Conservation (phyloP, 2,797 vertebrate species). For the Gymnopithys bicolor region DNA sequence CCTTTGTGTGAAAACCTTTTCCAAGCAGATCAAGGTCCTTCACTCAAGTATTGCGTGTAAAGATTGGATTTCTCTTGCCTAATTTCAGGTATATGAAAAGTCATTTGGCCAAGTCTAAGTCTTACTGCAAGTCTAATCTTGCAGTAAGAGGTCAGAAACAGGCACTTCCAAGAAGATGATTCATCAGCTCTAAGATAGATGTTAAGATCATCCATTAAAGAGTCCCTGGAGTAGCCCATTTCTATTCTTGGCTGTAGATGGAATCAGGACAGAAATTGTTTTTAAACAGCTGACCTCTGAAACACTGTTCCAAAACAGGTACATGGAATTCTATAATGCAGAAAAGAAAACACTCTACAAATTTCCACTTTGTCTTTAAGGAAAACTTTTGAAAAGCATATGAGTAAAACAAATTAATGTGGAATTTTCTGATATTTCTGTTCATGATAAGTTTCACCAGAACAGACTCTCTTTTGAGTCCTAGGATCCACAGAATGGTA, state of each 20-base stretch:
- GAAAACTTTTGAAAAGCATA: not conserved
- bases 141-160: not conserved
- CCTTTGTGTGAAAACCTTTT: not conserved
- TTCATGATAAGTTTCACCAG: not conserved
- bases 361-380: not conserved
- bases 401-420: not conserved
- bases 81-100: not conserved
- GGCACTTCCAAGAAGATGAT: not conserved
- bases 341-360: not conserved
- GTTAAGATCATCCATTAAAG: not conserved
- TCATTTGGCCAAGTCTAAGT: not conserved
- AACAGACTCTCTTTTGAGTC: not conserved
- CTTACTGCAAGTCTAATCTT: not conserved
- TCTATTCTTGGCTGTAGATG: not conserved
- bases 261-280: not conserved
- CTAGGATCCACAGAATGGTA: not conserved
- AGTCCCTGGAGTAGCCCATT: not conserved
- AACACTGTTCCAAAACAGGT: not conserved
- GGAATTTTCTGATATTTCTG: not conserved
- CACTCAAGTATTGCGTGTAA: not conserved
- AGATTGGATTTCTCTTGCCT: not conserved
- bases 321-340: not conserved
- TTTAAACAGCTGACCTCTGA: not conserved
- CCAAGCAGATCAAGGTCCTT: not conserved
- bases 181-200: not conserved